Percentiles rank a stretch among this genome's conserved stretches.
Evolutionary conservation across 2,113 vertebrate genomes (phyloP).

Genomic region (Platysteira castanea): DNA sequence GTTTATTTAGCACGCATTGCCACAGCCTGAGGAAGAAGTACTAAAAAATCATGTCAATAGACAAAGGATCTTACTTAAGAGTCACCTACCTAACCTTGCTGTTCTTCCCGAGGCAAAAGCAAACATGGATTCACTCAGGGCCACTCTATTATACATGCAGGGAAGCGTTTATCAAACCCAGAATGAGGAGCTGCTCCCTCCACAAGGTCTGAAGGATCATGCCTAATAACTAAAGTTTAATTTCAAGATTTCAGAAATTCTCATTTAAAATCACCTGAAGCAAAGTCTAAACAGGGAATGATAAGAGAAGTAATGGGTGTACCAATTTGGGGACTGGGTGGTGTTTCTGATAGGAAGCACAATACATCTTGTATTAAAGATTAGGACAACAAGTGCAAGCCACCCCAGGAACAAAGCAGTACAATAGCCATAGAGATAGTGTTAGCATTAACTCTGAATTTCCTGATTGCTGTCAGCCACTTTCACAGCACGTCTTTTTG

Average conservation of each 20-base stretch:
- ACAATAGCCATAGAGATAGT: background rate
- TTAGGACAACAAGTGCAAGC: constrained; percentile 17
- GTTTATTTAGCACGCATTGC: constrained; percentile 79
- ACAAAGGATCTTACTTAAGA: constrained; percentile 74
- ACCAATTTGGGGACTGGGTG: background rate
- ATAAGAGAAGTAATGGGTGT: constrained; percentile 52
- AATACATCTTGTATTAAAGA: constrained; percentile 15
- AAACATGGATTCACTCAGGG: constrained; percentile 62
- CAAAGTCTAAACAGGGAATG: constrained; percentile 39
- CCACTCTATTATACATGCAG: constrained; percentile 67
- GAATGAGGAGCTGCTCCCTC: constrained; percentile 27
- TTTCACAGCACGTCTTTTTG: background rate
- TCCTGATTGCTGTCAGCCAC: background rate
- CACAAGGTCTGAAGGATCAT: constrained; percentile 53
- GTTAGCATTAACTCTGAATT: background rate
- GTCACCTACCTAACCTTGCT: constrained; percentile 73
- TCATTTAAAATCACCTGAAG: constrained; percentile 74
- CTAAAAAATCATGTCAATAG: constrained; percentile 85
- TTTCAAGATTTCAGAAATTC: constrained; percentile 63
- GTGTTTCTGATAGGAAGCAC: constrained; percentile 25
- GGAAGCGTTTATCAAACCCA: constrained; percentile 50
- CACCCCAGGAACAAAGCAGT: background rate
- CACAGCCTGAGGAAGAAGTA: constrained; percentile 69
- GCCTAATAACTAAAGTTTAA: constrained; percentile 69
- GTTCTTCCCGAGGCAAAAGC: constrained; percentile 72